Evolutionary conservation across 2,113 vertebrate genomes (phyloP).

Genomic region (Microtus ochrogaster): DNA sequence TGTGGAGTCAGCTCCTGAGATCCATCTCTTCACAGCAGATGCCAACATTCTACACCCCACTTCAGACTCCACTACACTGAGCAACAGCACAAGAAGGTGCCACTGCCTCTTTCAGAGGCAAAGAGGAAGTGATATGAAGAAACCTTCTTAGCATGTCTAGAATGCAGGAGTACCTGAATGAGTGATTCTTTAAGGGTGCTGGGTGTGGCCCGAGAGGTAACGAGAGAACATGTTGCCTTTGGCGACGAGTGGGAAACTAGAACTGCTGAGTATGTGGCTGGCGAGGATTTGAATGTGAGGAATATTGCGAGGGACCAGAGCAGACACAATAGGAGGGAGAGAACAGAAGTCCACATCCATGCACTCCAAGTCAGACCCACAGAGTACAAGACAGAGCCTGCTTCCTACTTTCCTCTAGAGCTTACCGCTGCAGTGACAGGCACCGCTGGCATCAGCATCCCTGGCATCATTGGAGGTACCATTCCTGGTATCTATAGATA

Average conservation of each 20-base stretch:
- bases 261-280: background rate
- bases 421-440: slow-evolving; percentile 84
- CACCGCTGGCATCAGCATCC: slow-evolving; percentile 84
- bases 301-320: background rate
- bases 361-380: slow-evolving; percentile 45
- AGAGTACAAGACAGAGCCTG: slow-evolving; percentile 26
- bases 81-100: slow-evolving; percentile 24
- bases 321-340: slow-evolving; percentile 29
- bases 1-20: slow-evolving; percentile 21
- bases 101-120: slow-evolving; percentile 24
- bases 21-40: slow-evolving; percentile 54
- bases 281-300: background rate
- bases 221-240: background rate
- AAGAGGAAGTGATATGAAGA: background rate
- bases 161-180: background rate
- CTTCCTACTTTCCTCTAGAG: slow-evolving; percentile 11
- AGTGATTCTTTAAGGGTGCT: background rate
- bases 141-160: background rate
- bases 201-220: background rate
- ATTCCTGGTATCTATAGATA: slow-evolving; percentile 81
- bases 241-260: background rate
- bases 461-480: slow-evolving; percentile 85
- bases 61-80: slow-evolving; percentile 44
- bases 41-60: slow-evolving; percentile 38
- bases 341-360: background rate